phyloP scores from a whole-genome alignment of 2,113 vertebrate genomes.

The Syrrhaptes paradoxus region DNA sequence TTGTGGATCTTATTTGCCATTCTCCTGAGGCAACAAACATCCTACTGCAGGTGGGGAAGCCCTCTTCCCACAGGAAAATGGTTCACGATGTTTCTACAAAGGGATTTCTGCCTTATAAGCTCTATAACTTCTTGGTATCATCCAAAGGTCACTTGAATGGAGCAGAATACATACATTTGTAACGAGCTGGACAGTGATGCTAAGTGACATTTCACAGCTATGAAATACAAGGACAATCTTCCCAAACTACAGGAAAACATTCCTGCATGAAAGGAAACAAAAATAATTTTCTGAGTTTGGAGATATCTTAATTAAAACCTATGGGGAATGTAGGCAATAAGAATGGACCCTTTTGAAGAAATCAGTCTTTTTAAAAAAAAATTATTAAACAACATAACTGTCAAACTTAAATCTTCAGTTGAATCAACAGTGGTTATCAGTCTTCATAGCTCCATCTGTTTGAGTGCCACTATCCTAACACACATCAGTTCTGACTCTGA shows the following conservation, averaged over 20 bases:
- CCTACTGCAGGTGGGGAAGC: constrained; percentile 13
- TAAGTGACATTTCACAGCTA: background rate
- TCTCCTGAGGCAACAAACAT: constrained; percentile 58
- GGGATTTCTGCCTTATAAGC: constrained; percentile 38
- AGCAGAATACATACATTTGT: background rate
- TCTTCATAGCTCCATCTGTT: background rate
- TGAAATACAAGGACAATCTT: background rate
- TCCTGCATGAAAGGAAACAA: background rate
- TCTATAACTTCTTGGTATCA: constrained; percentile 20
- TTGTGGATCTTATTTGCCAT: constrained; percentile 27
- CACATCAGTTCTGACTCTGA: background rate
- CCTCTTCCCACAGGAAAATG: constrained; percentile 19
- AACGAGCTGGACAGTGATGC: background rate
- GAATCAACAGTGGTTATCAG: background rate
- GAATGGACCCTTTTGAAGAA: background rate
- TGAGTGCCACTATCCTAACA: background rate
- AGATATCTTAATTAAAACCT: background rate
- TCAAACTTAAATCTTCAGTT: background rate
- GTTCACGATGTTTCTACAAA: constrained; percentile 30
- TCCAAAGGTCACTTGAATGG: constrained; percentile 3
- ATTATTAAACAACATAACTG: background rate
- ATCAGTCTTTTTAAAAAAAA: background rate
- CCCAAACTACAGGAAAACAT: background rate
- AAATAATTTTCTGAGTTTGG: background rate
- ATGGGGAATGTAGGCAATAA: background rate